A percentile compares a stretch with the other conserved stretches of the same genome.
These are phyloP conservation scores for Cervus canadensis DNA, from an alignment of 2,113 vertebrate species.

Conservation along the genomic window DNA sequence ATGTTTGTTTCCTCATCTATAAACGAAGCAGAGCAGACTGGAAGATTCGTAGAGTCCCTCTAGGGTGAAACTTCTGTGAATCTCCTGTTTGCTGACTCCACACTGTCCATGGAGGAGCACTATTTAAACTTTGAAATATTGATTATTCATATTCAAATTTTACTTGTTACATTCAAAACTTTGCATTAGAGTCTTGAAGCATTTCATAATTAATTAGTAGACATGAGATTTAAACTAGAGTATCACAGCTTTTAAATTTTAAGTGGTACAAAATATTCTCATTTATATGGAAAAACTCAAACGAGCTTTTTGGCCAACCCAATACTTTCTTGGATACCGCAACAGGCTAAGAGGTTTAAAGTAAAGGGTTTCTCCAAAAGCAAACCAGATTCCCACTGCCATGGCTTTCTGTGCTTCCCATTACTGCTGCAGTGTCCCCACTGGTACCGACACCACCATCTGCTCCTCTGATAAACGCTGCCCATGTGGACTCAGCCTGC, in stretches of 20 bases:
- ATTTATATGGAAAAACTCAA: neutral
- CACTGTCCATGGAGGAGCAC: neutral
- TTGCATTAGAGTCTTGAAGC: neutral
- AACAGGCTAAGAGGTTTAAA: neutral
- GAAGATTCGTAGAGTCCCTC: neutral
- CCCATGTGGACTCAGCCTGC: neutral
- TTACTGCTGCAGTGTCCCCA: neutral
- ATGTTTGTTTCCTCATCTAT: neutral
- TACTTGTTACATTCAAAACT: neutral
- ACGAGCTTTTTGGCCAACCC: neutral
- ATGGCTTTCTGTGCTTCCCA: neutral
- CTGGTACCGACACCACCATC: neutral
- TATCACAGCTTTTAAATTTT: neutral
- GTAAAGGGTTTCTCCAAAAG: neutral
- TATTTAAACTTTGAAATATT: neutral
- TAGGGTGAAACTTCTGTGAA: neutral
- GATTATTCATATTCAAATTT: neutral
- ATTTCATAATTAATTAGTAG: neutral
- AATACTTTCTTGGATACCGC: neutral
- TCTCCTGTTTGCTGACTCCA: neutral
- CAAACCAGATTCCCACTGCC: neutral
- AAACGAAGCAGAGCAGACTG: neutral
- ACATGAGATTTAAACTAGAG: neutral
- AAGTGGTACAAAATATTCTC: neutral
- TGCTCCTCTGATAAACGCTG: neutral